Evolutionary conservation across 2,113 vertebrate genomes (phyloP).

Genomic region (Brachypteracias leptosomus): DNA sequence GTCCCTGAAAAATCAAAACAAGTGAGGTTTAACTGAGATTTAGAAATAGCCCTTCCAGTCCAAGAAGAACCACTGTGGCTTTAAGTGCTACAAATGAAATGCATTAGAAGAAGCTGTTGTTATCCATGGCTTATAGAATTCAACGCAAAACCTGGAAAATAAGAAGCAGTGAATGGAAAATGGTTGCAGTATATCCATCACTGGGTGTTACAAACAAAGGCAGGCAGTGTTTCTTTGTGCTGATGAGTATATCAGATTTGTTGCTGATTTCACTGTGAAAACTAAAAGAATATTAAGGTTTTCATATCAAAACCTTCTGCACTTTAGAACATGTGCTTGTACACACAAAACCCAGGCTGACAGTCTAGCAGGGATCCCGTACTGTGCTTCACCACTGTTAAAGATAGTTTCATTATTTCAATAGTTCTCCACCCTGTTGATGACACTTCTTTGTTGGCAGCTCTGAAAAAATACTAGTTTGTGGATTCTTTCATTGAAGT

Average conservation of each 20-base stretch:
- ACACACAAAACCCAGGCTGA: not conserved
- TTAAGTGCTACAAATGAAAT: not conserved
- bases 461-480: not conserved
- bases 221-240: not conserved
- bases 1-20: not conserved
- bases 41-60: not conserved
- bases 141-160: not conserved
- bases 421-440: not conserved
- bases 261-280: not conserved
- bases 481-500: not conserved
- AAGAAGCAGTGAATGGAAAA: not conserved
- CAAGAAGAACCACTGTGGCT: not conserved
- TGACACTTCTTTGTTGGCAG: not conserved
- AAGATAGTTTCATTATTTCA: not conserved
- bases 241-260: not conserved
- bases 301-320: not conserved
- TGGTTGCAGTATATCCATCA: not conserved
- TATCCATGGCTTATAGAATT: not conserved
- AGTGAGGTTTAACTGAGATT: not conserved
- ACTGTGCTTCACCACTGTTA: not conserved
- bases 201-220: not conserved
- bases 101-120: not conserved
- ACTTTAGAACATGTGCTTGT: not conserved
- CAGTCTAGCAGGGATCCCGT: not conserved
- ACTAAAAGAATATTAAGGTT: not conserved